Evolutionary conservation across 2,888 invertebrate genomes (phyloP).

Genomic region (Ormyrus nitidulus): DNA sequence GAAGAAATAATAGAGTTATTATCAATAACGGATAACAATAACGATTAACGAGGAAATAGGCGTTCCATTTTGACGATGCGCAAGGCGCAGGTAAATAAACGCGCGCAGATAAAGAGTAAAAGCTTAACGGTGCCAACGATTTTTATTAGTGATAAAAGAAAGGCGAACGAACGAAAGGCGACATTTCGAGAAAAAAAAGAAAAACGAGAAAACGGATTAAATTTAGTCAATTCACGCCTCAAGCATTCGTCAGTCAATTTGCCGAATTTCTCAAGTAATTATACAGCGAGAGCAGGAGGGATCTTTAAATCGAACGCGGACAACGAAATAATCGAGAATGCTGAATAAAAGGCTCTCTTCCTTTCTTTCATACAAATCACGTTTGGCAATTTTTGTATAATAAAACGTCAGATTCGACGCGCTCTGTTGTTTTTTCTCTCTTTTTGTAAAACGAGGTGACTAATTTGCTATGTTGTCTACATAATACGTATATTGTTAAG

Average conservation of each 20-base stretch:
- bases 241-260: constrained; percentile 56
- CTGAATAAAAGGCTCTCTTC: neutral
- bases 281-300: constrained; percentile 3
- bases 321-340: constrained; percentile 27
- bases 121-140: constrained; percentile 50
- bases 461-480: constrained; percentile 27
- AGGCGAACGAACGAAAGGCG: neutral
- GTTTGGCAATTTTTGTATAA: neutral
- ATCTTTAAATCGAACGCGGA: constrained; percentile 12
- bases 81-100: constrained; percentile 7
- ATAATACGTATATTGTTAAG: constrained; percentile 24
- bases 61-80: constrained; percentile 39
- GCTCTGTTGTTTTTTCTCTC: constrained; percentile 23
- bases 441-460: constrained; percentile 1
- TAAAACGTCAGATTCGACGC: constrained; percentile 21
- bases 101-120: neutral
- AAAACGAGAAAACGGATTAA: constrained; percentile 13
- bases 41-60: constrained; percentile 23
- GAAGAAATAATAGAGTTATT: constrained; percentile 46
- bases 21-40: constrained; percentile 41
- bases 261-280: constrained; percentile 37
- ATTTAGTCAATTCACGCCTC: constrained; percentile 54
- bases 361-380: neutral
- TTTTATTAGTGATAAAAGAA: constrained; percentile 47
- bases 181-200: constrained; percentile 12